Conservation (phyloP, 1,140 invertebrate genomes). For the Eumaeus atala region DNA sequence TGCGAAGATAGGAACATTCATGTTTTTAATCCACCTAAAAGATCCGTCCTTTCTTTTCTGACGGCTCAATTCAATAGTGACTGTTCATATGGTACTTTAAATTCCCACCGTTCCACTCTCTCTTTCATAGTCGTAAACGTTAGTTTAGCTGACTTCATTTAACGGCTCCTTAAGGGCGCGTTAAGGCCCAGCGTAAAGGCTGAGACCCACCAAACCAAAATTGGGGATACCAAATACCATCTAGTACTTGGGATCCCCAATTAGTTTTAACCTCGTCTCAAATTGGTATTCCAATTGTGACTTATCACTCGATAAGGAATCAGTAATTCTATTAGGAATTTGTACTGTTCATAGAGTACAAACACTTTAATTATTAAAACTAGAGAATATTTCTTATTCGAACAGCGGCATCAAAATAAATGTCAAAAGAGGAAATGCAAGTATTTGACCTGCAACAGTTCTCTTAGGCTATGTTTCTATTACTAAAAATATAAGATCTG, state of each 20-base stretch:
- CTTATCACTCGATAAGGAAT: conserved; percentile 1
- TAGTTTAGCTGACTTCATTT: too few relatives aligned
- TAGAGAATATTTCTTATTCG: conserved; percentile 10
- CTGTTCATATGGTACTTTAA: conserved; percentile 1
- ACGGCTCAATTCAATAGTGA: neutral
- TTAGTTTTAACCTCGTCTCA: neutral
- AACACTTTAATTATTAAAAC: neutral
- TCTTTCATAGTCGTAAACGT: neutral
- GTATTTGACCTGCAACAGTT: conserved; percentile 5
- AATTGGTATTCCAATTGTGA: neutral
- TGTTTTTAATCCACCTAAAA: neutral
- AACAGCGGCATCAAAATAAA: conserved; percentile 2
- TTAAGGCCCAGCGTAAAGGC: neutral
- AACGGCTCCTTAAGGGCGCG: too few relatives aligned
- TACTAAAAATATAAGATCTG: conserved; percentile 2
- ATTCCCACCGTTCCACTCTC: neutral
- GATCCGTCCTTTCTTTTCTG: neutral
- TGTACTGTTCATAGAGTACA: conserved; percentile 11
- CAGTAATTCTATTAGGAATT: neutral
- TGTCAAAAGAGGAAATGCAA: neutral
- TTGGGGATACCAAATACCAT: too few relatives aligned
- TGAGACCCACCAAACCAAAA: neutral
- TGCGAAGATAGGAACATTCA: too few relatives aligned
- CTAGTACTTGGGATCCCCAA: neutral
- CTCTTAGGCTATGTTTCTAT: conserved; percentile 14